These are phyloP conservation scores for Bugula neritina DNA, from an alignment of 2,888 invertebrate genomes.

Conservation along the genomic window DNA sequence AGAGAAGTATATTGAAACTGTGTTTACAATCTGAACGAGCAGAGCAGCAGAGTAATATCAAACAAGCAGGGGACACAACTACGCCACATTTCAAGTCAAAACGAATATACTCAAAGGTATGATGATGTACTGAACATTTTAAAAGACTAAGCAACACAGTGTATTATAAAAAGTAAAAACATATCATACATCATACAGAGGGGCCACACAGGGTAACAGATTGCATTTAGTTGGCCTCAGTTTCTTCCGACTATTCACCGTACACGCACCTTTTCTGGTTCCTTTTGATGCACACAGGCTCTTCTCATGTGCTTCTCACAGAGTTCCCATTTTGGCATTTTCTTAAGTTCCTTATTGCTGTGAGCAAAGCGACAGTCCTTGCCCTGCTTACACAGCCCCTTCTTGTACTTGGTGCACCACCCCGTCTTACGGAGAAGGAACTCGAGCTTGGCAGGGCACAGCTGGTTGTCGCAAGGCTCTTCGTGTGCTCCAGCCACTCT, in stretches of 20 bases:
- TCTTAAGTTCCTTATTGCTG: background rate
- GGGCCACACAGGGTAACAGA: background rate
- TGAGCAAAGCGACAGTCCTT: conserved; percentile 19
- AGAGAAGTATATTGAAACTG: no score
- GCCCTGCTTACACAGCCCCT: conserved; percentile 15
- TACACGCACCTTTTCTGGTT: background rate
- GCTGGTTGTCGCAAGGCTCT: conserved; percentile 11
- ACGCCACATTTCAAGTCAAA: no score
- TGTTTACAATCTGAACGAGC: no score
- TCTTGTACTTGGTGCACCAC: background rate
- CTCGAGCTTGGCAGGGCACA: conserved; percentile 19
- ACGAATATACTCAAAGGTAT: no score
- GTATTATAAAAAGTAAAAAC: no score
- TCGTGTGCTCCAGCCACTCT: background rate
- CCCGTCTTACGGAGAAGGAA: conserved; percentile 7
- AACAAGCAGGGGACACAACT: no score
- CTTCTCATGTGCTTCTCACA: background rate
- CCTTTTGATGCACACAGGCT: background rate
- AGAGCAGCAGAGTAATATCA: no score
- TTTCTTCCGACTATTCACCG: background rate
- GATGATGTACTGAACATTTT: no score
- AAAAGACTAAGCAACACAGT: no score
- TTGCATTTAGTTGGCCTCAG: background rate
- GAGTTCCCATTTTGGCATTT: conserved; percentile 21
- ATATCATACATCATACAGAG: background rate